A percentile compares a stretch with the other conserved stretches of the same genome.
Evolutionary conservation across 2,797 vertebrate species (phyloP).

Genomic region (Alosa sapidissima): DNA sequence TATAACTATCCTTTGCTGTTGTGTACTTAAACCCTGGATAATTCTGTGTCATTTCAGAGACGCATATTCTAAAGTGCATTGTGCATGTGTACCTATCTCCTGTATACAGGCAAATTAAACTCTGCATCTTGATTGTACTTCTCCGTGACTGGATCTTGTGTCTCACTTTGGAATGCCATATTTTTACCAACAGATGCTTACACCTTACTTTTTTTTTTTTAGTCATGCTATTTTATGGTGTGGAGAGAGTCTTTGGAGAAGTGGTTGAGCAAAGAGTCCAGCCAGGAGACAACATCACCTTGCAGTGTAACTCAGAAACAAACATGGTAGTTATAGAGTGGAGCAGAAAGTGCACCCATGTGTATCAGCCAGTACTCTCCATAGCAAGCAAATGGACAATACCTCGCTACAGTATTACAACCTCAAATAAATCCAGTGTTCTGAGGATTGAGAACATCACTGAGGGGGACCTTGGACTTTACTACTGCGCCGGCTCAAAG

Average conservation of each 20-base stretch:
- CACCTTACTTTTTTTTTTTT: neutral
- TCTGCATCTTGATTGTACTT: too few species aligned
- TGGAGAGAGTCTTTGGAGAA: slow-evolving; percentile 28
- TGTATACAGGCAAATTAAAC: too few species aligned
- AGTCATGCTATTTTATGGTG: slow-evolving; percentile 35
- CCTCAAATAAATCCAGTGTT: neutral
- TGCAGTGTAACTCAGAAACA: slow-evolving; percentile 31
- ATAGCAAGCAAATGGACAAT: too few species aligned
- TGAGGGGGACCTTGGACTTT: slow-evolving; percentile 47
- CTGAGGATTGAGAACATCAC: slow-evolving; percentile 46
- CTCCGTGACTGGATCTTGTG: too few species aligned
- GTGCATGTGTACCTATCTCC: too few species aligned
- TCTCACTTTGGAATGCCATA: too few species aligned
- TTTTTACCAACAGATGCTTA: too few species aligned
- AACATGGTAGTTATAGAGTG: neutral
- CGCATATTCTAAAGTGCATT: too few species aligned
- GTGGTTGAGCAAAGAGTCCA: slow-evolving; percentile 38
- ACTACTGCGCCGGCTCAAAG: slow-evolving; percentile 37
- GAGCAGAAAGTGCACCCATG: slow-evolving; percentile 43
- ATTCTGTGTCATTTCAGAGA: too few species aligned
- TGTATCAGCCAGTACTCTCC: slow-evolving; percentile 34
- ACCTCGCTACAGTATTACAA: neutral
- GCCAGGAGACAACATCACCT: slow-evolving; percentile 42
- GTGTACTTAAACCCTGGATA: too few species aligned
- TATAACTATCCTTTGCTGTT: too few species aligned